Percentiles rank a stretch among this genome's conserved stretches.
Evolutionary conservation across 2,797 vertebrate genomes (phyloP).

Genomic region (Melanogrammus aeglefinus): DNA sequence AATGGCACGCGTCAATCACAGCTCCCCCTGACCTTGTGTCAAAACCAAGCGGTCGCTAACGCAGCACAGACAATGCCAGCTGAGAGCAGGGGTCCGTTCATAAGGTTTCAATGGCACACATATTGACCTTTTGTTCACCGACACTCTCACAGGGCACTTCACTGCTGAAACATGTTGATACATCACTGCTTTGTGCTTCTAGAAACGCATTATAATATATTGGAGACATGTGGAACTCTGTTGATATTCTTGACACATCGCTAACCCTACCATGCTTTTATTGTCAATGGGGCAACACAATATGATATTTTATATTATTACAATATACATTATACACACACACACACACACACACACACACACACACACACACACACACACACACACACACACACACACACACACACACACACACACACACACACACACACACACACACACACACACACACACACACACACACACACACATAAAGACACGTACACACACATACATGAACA

Average conservation of each 20-base stretch:
- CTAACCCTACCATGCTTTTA: background rate
- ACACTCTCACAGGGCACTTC: background rate
- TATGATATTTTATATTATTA: background rate
- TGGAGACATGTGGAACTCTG: too few species aligned
- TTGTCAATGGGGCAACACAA: background rate
- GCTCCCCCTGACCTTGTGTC: conserved; percentile 61
- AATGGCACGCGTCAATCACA: conserved; percentile 57
- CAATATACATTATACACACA: too few species aligned
- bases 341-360: too few species aligned
- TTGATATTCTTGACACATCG: too few species aligned
- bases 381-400: background rate
- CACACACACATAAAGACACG: background rate
- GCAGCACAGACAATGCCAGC: conserved; percentile 13
- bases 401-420: conserved; percentile 14
- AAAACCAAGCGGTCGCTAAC: conserved; percentile 34
- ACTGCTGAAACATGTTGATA: too few species aligned
- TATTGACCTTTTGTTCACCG: background rate
- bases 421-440: conserved; percentile 6
- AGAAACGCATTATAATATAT: too few species aligned
- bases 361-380: background rate
- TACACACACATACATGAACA: background rate
- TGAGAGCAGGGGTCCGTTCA: conserved; percentile 6
- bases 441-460: conserved; percentile 1
- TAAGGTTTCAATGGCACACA: background rate
- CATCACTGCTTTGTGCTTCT: too few species aligned